Base-by-base conservation (phyloP, 2,797 vertebrate species). In the Paramormyrops hopkinsi region DNA sequence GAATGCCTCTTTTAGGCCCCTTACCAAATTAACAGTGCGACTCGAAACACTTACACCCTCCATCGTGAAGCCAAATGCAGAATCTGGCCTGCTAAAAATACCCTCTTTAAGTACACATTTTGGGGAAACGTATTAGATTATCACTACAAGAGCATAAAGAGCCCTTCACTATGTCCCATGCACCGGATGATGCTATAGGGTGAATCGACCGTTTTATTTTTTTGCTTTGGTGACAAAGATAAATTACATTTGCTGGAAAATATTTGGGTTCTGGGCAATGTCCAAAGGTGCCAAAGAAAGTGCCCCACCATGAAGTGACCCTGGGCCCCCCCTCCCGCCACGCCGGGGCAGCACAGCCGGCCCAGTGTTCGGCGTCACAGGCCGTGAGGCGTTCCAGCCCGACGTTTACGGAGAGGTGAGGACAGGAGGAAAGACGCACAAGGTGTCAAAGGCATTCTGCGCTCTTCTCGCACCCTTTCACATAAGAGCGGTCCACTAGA, bases 141-240 rank as follows among this genome's bases (percentile, higher is more conserved):
- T 91, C 50, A 48, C 82, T 91, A 89, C 48, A 44, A 5, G 33
- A 29, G 82, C 87, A 92, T 89, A 93, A 91, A 90, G 90, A 83
- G 59, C 44, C 62, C 87, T 84, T 91, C 62, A 91, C 89, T 92
- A 79, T 37, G 37, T 69, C 3, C 86, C 41, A 79, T 85, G 48
- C 37, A 53, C 76, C 14, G 11, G 51, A 88, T 87, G 73, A 90
- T 90, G 89, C n/a, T 90, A 89, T 79, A 37, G 59, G 37, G 54
- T 90, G 90, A 90, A 91, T 44, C 88, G 89, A 88, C 89, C 88
- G 88, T 91, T 92, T 91, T 90, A 88, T 89, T 89, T 90, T 91
- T 92, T 92, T 91, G 90, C 90, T 89, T 88, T 85, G 54, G 87
- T 91, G 91, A 91, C 91, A 91, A 90, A 91, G 90, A 92, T 88